Conservation (phyloP, 2,113 vertebrate species). For the Chaenogobius annularis region DNA sequence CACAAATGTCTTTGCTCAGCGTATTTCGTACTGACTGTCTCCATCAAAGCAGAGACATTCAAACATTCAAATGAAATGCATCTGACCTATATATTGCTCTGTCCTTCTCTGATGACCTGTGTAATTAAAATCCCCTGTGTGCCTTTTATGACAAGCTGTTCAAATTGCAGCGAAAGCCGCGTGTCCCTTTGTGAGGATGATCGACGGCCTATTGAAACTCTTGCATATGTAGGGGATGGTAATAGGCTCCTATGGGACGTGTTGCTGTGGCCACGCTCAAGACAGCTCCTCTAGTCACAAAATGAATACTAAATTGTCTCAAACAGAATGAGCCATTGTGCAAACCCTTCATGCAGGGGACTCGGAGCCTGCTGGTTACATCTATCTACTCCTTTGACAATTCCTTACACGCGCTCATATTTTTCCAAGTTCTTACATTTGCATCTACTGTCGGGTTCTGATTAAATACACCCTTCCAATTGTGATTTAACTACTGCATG, state of each 20-base stretch:
- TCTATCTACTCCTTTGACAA: conserved; percentile 20
- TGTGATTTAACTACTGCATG: not conserved
- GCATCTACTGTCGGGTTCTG: not conserved
- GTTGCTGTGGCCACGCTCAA: conserved; percentile 40
- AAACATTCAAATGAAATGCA: conserved; percentile 37
- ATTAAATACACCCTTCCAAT: not conserved
- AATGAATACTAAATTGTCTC: conserved; percentile 49
- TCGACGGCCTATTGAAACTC: conserved; percentile 63
- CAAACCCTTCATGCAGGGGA: conserved; percentile 18
- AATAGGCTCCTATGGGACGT: conserved; percentile 71
- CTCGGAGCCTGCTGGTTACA: conserved; percentile 2
- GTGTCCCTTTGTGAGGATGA: conserved; percentile 65
- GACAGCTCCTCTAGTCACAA: conserved; percentile 36
- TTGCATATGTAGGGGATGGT: conserved; percentile 69
- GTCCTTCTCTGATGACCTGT: conserved; percentile 49
- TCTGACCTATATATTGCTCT: conserved; percentile 48
- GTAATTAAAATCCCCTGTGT: conserved; percentile 55
- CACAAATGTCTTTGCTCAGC: not conserved
- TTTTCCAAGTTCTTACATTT: not conserved
- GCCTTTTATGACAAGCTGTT: conserved; percentile 60
- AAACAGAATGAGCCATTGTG: conserved; percentile 42
- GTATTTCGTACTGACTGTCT: conserved; percentile 10
- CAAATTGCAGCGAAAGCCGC: conserved; percentile 50
- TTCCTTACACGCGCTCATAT: not conserved
- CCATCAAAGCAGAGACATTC: conserved; percentile 18